Evolutionary conservation across 2,888 invertebrate genomes (phyloP).

Genomic region (Orchestes rusci): DNA sequence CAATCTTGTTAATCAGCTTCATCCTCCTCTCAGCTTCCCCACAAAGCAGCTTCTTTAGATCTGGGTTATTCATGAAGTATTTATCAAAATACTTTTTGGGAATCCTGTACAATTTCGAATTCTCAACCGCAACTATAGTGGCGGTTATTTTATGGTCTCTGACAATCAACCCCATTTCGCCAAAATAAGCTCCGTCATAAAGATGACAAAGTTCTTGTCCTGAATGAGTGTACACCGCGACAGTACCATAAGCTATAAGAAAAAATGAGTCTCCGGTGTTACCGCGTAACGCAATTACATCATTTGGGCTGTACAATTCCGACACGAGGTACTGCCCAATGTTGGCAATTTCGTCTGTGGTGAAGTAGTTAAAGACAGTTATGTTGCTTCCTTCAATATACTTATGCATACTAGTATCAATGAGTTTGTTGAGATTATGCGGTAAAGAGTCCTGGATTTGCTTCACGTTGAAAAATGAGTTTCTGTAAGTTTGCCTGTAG

Average conservation of each 20-base stretch:
- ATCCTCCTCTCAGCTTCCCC: conserved; percentile 19
- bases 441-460: conserved; percentile 30
- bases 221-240: conserved; percentile 52
- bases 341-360: conserved; percentile 45
- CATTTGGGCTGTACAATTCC: conserved; percentile 55
- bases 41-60: conserved; percentile 17
- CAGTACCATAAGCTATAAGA: conserved; percentile 55
- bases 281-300: conserved; percentile 53
- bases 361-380: conserved; percentile 47
- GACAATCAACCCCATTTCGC: conserved; percentile 52
- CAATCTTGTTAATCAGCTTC: conserved; percentile 12
- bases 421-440: conserved; percentile 8
- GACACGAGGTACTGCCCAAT: conserved; percentile 49
- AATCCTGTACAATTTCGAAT: conserved; percentile 52
- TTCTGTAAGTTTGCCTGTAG: conserved; percentile 42
- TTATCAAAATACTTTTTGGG: conserved; percentile 47
- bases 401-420: conserved; percentile 50
- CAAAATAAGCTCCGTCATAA: conserved; percentile 55
- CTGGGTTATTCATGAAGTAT: conserved; percentile 19
- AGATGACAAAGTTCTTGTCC: conserved; percentile 48
- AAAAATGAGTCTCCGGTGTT: conserved; percentile 57
- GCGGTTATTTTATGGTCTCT: conserved; percentile 50
- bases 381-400: conserved; percentile 49
- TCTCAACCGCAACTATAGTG: conserved; percentile 52
- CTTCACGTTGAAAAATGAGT: conserved; percentile 42